Percentiles rank a stretch among this genome's conserved stretches.
Conservation (phyloP, 2,113 vertebrate species). For the Muntiacus reevesi region DNA sequence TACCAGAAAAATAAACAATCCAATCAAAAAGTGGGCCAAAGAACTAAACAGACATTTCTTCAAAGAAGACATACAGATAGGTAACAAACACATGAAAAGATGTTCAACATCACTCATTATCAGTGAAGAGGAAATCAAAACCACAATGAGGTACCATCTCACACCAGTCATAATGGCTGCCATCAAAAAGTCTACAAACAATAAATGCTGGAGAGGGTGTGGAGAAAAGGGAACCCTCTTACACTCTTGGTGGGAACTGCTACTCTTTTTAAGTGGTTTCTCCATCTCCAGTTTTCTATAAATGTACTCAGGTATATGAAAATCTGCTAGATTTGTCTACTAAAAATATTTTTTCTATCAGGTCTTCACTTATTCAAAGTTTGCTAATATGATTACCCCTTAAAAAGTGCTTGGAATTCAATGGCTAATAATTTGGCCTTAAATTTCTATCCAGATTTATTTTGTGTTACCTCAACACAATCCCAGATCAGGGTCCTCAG, state of each 20-base stretch:
- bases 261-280: background rate
- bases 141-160: background rate
- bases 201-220: background rate
- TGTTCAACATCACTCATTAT: background rate
- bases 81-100: background rate
- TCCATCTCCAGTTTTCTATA: background rate
- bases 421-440: background rate
- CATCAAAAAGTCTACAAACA: background rate
- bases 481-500: background rate
- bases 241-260: background rate
- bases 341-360: background rate
- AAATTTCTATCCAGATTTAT: background rate
- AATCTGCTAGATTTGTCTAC: background rate
- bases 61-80: background rate
- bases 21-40: background rate
- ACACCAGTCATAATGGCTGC: background rate
- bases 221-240: background rate
- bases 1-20: background rate
- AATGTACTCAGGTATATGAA: background rate
- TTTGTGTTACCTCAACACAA: background rate
- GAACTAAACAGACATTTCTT: background rate
- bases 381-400: background rate
- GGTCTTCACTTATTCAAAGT: background rate
- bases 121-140: background rate
- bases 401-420: slow-evolving; percentile 8